phyloP scores from a whole-genome alignment of 1,140 invertebrate species.

The Xylocopa sonorina region DNA sequence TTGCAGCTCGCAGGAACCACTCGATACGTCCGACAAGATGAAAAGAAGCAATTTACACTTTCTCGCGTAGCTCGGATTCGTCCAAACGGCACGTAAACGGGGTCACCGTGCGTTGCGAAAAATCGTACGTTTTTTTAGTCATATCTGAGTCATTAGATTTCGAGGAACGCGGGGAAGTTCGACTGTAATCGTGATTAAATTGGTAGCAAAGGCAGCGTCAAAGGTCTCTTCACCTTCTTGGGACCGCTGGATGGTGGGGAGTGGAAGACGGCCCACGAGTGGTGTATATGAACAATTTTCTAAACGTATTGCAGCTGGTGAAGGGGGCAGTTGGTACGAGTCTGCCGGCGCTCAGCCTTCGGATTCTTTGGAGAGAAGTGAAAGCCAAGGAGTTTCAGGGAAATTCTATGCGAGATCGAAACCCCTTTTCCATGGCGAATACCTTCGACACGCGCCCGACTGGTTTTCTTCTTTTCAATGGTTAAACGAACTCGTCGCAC shows the following conservation, averaged over 20 bases:
- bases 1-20: background rate
- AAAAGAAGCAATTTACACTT: background rate
- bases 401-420: slow-evolving; percentile 69
- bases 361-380: slow-evolving; percentile 79
- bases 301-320: slow-evolving; percentile 45
- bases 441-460: too few species aligned
- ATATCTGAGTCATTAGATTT: background rate
- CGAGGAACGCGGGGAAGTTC: background rate
- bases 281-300: slow-evolving; percentile 26
- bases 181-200: background rate
- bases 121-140: background rate
- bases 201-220: background rate
- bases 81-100: background rate
- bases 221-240: background rate
- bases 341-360: slow-evolving; percentile 73
- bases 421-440: slow-evolving; percentile 25
- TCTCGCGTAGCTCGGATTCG: background rate
- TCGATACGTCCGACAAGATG: background rate
- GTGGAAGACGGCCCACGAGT: background rate
- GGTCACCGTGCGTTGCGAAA: slow-evolving; percentile 3
- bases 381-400: slow-evolving; percentile 77
- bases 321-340: slow-evolving; percentile 41
- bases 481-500: too few species aligned
- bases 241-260: background rate
- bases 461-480: background rate